Base-by-base conservation (phyloP, 1,140 invertebrate species). In the Aricia agestis region DNA sequence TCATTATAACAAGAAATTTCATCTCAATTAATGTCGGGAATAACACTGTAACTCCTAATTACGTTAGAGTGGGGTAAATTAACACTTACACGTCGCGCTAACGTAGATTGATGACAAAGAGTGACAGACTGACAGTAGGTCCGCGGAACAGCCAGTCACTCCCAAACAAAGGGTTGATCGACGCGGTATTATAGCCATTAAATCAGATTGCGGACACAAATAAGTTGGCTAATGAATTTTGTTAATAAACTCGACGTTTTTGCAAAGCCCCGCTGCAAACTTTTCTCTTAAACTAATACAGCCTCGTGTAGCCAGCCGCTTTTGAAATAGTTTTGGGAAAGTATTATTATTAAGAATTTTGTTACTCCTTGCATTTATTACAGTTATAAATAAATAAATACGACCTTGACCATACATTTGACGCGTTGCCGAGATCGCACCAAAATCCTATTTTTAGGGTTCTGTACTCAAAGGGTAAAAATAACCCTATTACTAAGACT, bases 81-180 rank as follows among this genome's bases (percentile, higher is more conserved):
- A 87, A 86, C 84, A 87, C 85, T 86, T 86, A 82, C 84, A 86
- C 86, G 85, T 87, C 85, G 86, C 82, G 75, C 69, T 87, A 87
- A 87, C 85, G 83, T 85, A 87, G 85, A 87, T 87, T 87, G 85
- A 87, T 87, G 85, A 87, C 84, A 87, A 82, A 83, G 83, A 83
- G 85, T n/a, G n/a, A n/a, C n/a, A n/a, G n/a, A n/a, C n/a, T 87
- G 85, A 87, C 84, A 84, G 85, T 83, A 77, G 76, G 78, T 78
- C 78, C 80, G 65, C 69, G 66, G 84, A 85, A 85, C 74, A 77
- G 84, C 84, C 75, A 86, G 85, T 87, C 85, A 87, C 78, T 76
- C 70, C 61, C 73, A 59, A 85, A 83, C 80, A 84, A 86, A 79
- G 79, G 82, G 70, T 73, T 78, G 75, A 76, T 79, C 77, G 76